Conservation (phyloP, 2,797 vertebrate genomes). For the Diplodus sargus region DNA sequence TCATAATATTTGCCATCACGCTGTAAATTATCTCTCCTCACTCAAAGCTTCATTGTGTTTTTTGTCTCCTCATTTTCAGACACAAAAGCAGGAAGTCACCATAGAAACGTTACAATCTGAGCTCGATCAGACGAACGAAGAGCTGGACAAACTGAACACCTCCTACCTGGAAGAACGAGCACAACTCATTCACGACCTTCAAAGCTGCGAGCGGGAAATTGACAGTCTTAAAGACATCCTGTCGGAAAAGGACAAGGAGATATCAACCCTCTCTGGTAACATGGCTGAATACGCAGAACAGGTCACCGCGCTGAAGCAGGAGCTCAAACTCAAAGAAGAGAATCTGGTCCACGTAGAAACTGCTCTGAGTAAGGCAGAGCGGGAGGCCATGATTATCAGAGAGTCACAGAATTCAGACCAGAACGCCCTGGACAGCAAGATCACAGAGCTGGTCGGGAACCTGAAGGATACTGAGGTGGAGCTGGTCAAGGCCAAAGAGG, state of each 20-base stretch:
- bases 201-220: slow-evolving; percentile 91
- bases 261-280: slow-evolving; percentile 81
- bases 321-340: slow-evolving; percentile 88
- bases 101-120: slow-evolving; percentile 87
- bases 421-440: slow-evolving; percentile 80
- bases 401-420: slow-evolving; percentile 88
- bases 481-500: slow-evolving; percentile 74
- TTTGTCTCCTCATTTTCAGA: slow-evolving; percentile 74
- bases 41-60: neutral
- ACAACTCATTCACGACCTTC: slow-evolving; percentile 92
- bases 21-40: neutral
- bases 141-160: slow-evolving; percentile 91
- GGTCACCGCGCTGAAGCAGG: slow-evolving; percentile 83
- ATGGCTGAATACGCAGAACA: slow-evolving; percentile 89
- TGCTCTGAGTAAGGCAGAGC: slow-evolving; percentile 84
- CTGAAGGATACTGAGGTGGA: slow-evolving; percentile 79
- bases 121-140: slow-evolving; percentile 91
- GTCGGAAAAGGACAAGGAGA: slow-evolving; percentile 89
- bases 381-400: slow-evolving; percentile 81
- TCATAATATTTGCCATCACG: neutral
- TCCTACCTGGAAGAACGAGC: slow-evolving; percentile 91
- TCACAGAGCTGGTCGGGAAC: slow-evolving; percentile 84
- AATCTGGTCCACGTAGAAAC: slow-evolving; percentile 83
- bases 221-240: slow-evolving; percentile 88
- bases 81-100: slow-evolving; percentile 86